These are phyloP conservation scores for Chiridota heheva DNA, from an alignment of 35 echinoderm and acorn worm genomes.

Conservation along the genomic window DNA sequence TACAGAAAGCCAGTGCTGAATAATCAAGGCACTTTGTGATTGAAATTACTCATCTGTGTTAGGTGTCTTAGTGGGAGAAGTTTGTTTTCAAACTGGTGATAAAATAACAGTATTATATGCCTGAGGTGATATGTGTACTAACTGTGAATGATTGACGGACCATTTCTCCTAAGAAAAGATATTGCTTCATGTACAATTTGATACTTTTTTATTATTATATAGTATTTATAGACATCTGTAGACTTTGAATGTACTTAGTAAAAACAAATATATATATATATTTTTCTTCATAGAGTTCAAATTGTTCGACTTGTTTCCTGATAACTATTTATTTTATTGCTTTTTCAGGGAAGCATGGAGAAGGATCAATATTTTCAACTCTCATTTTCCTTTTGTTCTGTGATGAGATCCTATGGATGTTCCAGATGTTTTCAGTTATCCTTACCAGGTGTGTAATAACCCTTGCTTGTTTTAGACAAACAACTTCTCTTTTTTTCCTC, in stretches of 20 bases:
- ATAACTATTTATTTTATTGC: neutral
- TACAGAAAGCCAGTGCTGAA: too few relatives aligned
- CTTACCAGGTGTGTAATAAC: conserved; percentile 84
- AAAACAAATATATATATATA: neutral
- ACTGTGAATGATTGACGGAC: too few relatives aligned
- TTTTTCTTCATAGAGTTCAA: neutral
- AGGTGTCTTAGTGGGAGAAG: too few relatives aligned
- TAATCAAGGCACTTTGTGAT: too few relatives aligned
- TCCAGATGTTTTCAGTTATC: conserved; percentile 92
- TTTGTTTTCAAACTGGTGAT: too few relatives aligned
- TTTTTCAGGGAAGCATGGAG: conserved; percentile 84
- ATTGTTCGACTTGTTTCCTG: neutral
- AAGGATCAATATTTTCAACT: conserved; percentile 77
- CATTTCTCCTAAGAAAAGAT: neutral
- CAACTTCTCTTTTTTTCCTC: too few relatives aligned
- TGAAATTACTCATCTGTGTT: too few relatives aligned
- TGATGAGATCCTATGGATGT: conserved; percentile 83
- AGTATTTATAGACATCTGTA: neutral
- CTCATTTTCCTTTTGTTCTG: conserved; percentile 81
- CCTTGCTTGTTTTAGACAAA: too few relatives aligned
- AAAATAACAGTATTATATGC: too few relatives aligned
- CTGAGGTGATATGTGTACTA: too few relatives aligned
- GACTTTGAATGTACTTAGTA: neutral
- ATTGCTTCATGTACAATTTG: neutral
- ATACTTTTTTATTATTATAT: neutral